These are phyloP conservation scores for Spongilla lacustris DNA, from an alignment of 37 sponge, comb jelly and placozoan genomes.

Conservation along the genomic window DNA sequence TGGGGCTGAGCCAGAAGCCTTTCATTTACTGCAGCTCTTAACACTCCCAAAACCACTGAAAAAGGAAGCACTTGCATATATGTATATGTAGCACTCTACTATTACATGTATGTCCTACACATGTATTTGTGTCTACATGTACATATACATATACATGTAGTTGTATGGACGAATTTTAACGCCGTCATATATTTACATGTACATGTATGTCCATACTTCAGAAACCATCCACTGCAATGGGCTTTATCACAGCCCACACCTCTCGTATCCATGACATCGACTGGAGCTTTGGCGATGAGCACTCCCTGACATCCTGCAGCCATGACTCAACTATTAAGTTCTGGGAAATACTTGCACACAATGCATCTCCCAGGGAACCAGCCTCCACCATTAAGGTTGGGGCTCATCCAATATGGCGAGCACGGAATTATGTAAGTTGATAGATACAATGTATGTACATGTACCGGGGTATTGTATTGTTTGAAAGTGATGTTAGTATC, in stretches of 20 bases:
- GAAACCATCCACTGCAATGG: constrained; percentile 72
- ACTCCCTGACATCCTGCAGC: constrained; percentile 74
- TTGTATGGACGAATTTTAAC: no score
- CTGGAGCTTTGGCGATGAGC: constrained; percentile 59
- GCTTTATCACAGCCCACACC: constrained; percentile 83
- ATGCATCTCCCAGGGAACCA: constrained; percentile 43
- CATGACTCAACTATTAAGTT: constrained; percentile 88
- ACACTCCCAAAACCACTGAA: no score
- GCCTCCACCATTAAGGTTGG: constrained; percentile 52
- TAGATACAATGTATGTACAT: background rate
- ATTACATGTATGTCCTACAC: no score
- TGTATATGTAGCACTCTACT: no score
- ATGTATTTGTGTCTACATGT: no score
- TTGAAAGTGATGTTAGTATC: no score
- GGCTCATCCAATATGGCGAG: constrained; percentile 70
- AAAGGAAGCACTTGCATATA: no score
- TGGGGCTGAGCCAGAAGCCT: no score
- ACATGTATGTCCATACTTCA: background rate
- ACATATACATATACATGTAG: no score
- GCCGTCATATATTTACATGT: no score
- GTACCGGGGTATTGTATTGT: background rate
- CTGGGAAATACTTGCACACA: constrained; percentile 36
- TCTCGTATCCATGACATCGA: constrained; percentile 80
- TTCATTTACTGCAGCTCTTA: no score
- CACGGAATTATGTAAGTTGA: constrained; percentile 62